phyloP scores from a whole-genome alignment of 2,113 vertebrate genomes.

The Mionectes macconnelli region DNA sequence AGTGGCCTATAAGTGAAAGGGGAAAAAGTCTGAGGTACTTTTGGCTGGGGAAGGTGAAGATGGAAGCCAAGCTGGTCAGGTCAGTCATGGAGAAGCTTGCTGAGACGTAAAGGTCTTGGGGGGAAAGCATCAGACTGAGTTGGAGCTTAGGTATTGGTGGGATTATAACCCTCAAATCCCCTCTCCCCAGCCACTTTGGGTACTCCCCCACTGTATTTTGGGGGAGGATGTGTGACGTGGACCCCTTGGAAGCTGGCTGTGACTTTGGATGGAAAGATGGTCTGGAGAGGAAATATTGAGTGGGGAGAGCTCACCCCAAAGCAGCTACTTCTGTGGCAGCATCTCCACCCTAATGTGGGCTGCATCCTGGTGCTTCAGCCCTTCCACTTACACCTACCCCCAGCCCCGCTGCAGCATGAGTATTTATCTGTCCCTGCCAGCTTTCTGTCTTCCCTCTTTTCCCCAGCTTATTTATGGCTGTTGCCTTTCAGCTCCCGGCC shows the following conservation, averaged over 20 bases:
- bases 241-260: neutral
- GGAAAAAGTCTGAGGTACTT: neutral
- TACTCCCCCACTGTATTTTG: neutral
- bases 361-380: neutral
- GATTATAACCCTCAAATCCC: neutral
- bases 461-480: constrained; percentile 48
- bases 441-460: constrained; percentile 50
- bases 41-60: neutral
- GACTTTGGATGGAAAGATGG: neutral
- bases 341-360: neutral
- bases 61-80: neutral
- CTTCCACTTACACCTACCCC: neutral
- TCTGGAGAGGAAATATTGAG: neutral
- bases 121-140: neutral
- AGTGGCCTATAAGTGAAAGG: neutral
- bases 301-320: neutral
- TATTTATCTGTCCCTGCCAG: constrained; percentile 63
- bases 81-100: neutral
- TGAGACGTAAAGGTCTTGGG: neutral
- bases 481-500: constrained; percentile 40
- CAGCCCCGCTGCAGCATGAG: neutral
- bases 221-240: neutral
- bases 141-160: neutral
- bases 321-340: neutral
- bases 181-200: neutral